These are phyloP conservation scores for Limosa lapponica DNA, from an alignment of 2,797 vertebrate genomes.

Conservation along the genomic window DNA sequence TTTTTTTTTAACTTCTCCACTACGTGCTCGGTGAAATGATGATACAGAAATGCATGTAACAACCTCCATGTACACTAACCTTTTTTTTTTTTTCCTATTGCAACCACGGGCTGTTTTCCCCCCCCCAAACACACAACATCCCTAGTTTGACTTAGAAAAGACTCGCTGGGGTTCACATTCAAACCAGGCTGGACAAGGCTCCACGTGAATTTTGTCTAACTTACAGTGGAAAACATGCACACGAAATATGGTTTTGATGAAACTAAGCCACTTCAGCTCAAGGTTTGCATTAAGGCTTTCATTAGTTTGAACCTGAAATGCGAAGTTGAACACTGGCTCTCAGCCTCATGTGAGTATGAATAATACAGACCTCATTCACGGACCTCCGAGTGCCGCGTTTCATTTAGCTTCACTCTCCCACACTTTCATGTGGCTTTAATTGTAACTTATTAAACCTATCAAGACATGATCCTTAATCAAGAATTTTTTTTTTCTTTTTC, in stretches of 20 bases:
- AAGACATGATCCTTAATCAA: background rate
- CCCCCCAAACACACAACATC: background rate
- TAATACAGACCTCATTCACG: background rate
- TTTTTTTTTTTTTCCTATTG: rapidly evolving
- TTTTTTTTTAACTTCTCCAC: background rate
- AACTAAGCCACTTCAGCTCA: background rate
- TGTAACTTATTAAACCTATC: background rate
- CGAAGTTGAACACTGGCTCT: background rate
- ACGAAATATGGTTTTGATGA: constrained; percentile 17
- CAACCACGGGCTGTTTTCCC: background rate
- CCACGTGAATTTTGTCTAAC: background rate
- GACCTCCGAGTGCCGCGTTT: background rate
- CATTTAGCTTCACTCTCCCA: background rate
- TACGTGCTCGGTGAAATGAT: rapidly evolving
- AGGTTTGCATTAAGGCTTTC: background rate
- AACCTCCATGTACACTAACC: background rate
- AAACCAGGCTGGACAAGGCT: background rate
- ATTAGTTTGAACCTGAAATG: background rate
- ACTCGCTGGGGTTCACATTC: background rate
- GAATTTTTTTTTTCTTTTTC: background rate
- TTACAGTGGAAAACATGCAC: background rate
- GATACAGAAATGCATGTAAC: background rate
- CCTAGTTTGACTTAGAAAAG: background rate
- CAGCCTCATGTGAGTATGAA: background rate
- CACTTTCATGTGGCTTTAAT: background rate